phyloP scores from a whole-genome alignment of 1,140 invertebrate genomes.

The Piezodorus guildinii region DNA sequence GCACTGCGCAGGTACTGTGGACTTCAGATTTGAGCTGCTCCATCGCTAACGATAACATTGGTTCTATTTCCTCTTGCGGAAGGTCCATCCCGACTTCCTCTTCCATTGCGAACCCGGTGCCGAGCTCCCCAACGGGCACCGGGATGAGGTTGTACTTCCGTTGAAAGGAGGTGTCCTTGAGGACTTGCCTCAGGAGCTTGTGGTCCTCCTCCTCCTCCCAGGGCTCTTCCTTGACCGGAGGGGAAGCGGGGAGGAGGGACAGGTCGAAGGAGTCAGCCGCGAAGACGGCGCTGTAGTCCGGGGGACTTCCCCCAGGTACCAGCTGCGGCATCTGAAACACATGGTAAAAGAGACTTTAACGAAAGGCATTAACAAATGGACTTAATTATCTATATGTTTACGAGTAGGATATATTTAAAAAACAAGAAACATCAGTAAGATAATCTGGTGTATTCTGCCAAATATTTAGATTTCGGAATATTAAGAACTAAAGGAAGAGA shows the following conservation, averaged over 20 bases:
- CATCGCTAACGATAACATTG: slow-evolving; percentile 70
- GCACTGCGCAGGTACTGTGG: slow-evolving; percentile 64
- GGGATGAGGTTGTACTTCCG: slow-evolving; percentile 66
- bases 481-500: too few relatives aligned
- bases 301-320: slow-evolving; percentile 54
- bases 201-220: slow-evolving; percentile 34
- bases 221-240: slow-evolving; percentile 25
- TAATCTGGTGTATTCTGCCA: too few relatives aligned
- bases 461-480: too few relatives aligned
- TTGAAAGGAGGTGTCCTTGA: slow-evolving; percentile 72
- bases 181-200: slow-evolving; percentile 61
- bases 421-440: too few relatives aligned
- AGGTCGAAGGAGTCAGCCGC: slow-evolving; percentile 57
- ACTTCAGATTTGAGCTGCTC: slow-evolving; percentile 76
- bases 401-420: too few relatives aligned
- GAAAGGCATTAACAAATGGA: too few relatives aligned
- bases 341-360: background rate
- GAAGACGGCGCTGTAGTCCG: slow-evolving; percentile 47
- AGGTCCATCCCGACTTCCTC: slow-evolving; percentile 48
- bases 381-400: too few relatives aligned
- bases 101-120: slow-evolving; percentile 41
- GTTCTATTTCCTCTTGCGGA: slow-evolving; percentile 62
- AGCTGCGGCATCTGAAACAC: slow-evolving; percentile 67
- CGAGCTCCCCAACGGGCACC: slow-evolving; percentile 44
- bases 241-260: slow-evolving; percentile 39